Evolutionary conservation across 1,140 invertebrate genomes (phyloP).

Genomic region (Cryptotermes secundus): DNA sequence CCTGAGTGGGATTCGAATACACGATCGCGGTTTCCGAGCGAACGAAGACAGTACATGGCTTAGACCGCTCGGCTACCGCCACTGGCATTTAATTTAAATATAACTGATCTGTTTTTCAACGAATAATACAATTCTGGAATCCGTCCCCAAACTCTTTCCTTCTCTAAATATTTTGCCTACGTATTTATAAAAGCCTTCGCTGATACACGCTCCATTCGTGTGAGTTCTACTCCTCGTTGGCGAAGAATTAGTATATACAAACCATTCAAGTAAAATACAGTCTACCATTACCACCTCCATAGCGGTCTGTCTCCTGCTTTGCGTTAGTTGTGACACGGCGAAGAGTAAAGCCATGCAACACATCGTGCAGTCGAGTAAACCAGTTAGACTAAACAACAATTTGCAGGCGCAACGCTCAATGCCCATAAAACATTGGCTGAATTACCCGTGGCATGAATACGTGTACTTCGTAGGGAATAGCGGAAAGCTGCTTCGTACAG

Average conservation of each 20-base stretch:
- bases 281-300: neutral
- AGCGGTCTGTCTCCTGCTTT: neutral
- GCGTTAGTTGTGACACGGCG: neutral
- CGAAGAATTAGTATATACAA: neutral
- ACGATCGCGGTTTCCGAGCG: no score
- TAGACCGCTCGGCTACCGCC: no score
- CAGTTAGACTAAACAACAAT: neutral
- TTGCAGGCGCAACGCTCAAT: neutral
- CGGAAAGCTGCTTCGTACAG: neutral
- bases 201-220: neutral
- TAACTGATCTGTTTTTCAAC: no score
- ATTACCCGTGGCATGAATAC: neutral
- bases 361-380: neutral
- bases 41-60: no score
- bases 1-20: no score
- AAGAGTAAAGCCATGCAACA: neutral
- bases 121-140: no score
- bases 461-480: neutral
- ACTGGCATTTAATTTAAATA: no score
- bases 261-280: neutral
- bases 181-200: no score
- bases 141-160: no score
- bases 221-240: neutral
- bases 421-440: neutral
- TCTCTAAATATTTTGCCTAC: no score